Base-by-base conservation (phyloP, 1,140 invertebrate species). In the Bombus affinis region DNA sequence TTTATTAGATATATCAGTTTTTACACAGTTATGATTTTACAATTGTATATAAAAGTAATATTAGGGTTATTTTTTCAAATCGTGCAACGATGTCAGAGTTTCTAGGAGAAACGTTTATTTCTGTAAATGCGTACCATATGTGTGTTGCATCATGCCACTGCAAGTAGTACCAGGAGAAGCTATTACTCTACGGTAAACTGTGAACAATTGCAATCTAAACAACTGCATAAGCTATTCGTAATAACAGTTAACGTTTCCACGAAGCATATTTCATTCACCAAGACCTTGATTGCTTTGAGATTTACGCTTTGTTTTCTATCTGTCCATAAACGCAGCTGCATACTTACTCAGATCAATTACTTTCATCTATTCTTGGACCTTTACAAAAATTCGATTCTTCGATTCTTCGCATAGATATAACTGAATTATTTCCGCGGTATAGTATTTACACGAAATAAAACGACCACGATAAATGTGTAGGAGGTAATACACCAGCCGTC, bases 231-330 rank as follows among this genome's bases (percentile, higher is more conserved):
- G 28, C 12, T 25, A 72, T 42, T 72, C 42, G 37, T 15, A 72
- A n/a, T 72, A 72, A 72, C 70, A 42, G 13, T 72, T 72, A 72
- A 72, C 25, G 42, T 72, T 72, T 72, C 70, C 39, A 28, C 39
- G 70, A 72, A 42, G 25, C 35, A 72, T n/a, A 42, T 72, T 72
- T 72, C 70, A 72, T 72, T 72, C 39, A n/a, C 5, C 39, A 35
- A 72, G 28, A 39, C 39, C 70, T 28, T 72, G 32, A 72, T 72
- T 42, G 37, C 68, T 71, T 71, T 18, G 37, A 5, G 39, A 72
- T 42, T 72, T 72, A 42, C 25, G 37, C 39, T 18, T 71, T 71
- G 37, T 71, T 72, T 72, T 72, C 70, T 10, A 72, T 42, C 25
- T 72, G 28, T 28, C 22, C 39, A 13, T 37, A 39, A 72, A 42